Conservation (phyloP, 2,888 invertebrate species). For the Busseola fusca region DNA sequence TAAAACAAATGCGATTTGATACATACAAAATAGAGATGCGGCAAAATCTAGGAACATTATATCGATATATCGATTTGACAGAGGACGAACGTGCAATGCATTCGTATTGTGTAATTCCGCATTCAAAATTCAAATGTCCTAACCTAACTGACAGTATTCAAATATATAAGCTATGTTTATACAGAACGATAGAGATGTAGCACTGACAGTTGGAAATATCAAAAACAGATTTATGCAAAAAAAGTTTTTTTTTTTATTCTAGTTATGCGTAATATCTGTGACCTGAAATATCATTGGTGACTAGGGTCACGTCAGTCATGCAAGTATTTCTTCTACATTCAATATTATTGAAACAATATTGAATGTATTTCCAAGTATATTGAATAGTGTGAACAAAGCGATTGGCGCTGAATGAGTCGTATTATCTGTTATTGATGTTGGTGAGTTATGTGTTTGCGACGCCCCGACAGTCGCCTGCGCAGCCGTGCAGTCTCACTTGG, state of each 20-base stretch:
- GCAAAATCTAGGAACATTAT: conserved; percentile 32
- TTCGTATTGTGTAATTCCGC: conserved; percentile 16
- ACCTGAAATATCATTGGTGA: too few species aligned
- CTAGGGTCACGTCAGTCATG: conserved; percentile 4
- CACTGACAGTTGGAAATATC: background rate
- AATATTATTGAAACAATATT: conserved; percentile 37
- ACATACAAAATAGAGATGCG: conserved; percentile 42
- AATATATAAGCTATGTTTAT: background rate
- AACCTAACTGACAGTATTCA: background rate
- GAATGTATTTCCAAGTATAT: conserved; percentile 45
- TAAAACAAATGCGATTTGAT: conserved; percentile 30
- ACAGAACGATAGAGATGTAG: background rate
- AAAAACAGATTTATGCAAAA: background rate
- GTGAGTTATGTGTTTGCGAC: conserved; percentile 77
- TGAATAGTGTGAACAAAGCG: conserved; percentile 68
- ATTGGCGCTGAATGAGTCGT: conserved; percentile 76
- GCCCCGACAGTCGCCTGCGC: conserved; percentile 63
- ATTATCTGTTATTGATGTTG: conserved; percentile 75
- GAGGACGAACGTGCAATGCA: conserved; percentile 35
- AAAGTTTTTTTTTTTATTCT: background rate
- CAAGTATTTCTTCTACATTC: conserved; percentile 5
- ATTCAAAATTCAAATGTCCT: conserved; percentile 31
- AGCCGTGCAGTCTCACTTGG: conserved; percentile 80
- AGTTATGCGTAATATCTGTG: background rate
- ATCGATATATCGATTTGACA: conserved; percentile 29